Evolutionary conservation across 1,140 invertebrate genomes (phyloP).

Genomic region (Augochlora pura): DNA sequence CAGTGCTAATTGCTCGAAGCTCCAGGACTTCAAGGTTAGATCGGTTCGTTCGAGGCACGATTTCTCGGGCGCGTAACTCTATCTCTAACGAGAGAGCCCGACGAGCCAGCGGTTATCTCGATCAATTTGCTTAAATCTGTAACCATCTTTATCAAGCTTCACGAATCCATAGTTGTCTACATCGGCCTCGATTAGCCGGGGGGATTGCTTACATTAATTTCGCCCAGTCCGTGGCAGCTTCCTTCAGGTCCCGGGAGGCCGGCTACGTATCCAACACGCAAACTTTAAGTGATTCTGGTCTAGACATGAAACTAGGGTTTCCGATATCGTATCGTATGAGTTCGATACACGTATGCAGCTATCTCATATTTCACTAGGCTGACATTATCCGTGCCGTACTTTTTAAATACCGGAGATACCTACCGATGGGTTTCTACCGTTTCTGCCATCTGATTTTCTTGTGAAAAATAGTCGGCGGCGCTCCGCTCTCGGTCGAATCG

Average conservation of each 20-base stretch:
- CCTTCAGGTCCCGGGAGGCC: background rate
- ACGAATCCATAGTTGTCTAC: too few species aligned
- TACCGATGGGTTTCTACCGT: background rate
- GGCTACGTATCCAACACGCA: background rate
- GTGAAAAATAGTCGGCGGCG: too few species aligned
- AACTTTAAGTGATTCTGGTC: constrained; percentile 1
- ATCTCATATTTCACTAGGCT: background rate
- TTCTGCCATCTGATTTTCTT: too few species aligned
- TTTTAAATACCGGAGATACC: background rate
- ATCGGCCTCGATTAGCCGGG: too few species aligned
- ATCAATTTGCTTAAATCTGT: too few species aligned
- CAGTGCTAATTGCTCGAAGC: too few species aligned
- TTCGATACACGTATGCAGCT: background rate
- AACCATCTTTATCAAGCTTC: too few species aligned
- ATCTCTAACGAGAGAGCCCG: background rate
- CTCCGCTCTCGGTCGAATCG: too few species aligned
- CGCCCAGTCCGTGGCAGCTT: background rate
- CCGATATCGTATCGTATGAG: background rate
- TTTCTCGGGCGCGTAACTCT: too few species aligned
- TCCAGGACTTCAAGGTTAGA: too few species aligned
- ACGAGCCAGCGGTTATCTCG: background rate
- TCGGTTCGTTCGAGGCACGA: too few species aligned
- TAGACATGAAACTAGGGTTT: background rate
- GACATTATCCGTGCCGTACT: background rate
- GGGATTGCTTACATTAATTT: constrained; percentile 1